Base-by-base conservation (phyloP, 2,113 vertebrate species). In the Heterocephalus glaber region DNA sequence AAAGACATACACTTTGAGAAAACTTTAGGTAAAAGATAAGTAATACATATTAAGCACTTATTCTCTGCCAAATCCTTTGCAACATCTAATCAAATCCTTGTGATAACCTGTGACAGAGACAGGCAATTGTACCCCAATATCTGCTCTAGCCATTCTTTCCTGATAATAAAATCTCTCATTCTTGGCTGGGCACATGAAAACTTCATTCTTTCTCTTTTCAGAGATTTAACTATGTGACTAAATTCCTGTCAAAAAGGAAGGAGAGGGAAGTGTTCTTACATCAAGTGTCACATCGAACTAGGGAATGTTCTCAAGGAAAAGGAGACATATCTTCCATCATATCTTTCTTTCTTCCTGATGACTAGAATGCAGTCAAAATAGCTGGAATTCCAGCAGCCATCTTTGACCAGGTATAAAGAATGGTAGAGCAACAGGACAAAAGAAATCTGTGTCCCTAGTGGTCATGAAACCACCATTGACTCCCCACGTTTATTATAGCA, bases 141-240 rank as follows among this genome's bases (percentile, higher is more conserved):
- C 56, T 35, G 19, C 56, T 56, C 70, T 93, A 54, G 14, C 4
- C 58, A 60, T 85, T 54, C 56, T 81, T 76, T 63, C 49, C 20
- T 89, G 33, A 13, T 95, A 90, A 66, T 30, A 49, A 79, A 79
- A 91, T 14, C 44, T 90, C 61, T 79, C 4, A 16, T 86, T 76
- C 92, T 56, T 20, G 41, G 35, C 35, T 41, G 5, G 19, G 13
- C 74, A 76, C 74, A 54, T 82, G n/a, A 92, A 80, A 86, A 54
- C 22, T 76, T 44, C 49, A 94, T 61, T 85, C 91, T n/a, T 26
- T 52, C 72, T 89, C 56, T 35, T 94, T 85, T 28, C 33, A 89
- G 14, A 74, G 20, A 30, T 22, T 89, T 91, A 86, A 74, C 54
- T 1, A 14, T 11, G 54, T 80, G 30, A 54, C 52, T 82, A 65